Evolutionary conservation across 64 coral and sea anemone species (phyloP).

Genomic region (Actinia equina): DNA sequence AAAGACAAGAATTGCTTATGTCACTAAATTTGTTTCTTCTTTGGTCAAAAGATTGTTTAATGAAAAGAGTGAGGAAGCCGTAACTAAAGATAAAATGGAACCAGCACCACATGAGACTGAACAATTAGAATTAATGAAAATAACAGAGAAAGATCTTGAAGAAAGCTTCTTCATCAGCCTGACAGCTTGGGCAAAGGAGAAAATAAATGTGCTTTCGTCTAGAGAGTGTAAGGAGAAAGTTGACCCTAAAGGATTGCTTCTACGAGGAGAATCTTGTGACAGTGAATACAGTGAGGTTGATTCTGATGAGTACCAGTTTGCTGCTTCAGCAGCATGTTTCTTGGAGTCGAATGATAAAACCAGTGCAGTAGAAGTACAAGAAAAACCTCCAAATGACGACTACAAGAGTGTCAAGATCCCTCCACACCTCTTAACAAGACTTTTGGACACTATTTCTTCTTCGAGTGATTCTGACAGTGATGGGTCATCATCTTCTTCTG

Average conservation of each 20-base stretch:
- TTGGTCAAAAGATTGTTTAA: constrained; percentile 16
- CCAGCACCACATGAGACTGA: background rate
- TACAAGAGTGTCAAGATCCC: background rate
- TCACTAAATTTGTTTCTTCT: constrained; percentile 6
- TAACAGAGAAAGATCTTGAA: background rate
- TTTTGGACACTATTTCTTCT: constrained; percentile 61
- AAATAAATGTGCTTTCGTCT: background rate
- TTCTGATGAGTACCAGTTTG: background rate
- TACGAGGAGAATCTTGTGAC: background rate
- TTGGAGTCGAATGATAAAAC: background rate
- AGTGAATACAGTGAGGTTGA: constrained; percentile 22
- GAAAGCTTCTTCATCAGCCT: background rate
- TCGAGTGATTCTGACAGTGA: constrained; percentile 74
- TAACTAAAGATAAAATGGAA: background rate
- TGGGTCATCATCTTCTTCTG: constrained; percentile 66
- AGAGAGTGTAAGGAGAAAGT: background rate
- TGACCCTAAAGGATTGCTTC: background rate
- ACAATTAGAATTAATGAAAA: background rate
- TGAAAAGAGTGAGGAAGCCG: constrained; percentile 13
- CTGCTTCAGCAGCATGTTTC: background rate
- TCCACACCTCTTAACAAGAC: constrained; percentile 38
- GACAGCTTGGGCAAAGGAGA: constrained; percentile 6
- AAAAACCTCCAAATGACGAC: background rate
- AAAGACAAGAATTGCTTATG: constrained; percentile 2
- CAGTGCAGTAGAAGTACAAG: background rate